phyloP scores from a whole-genome alignment of 2,113 vertebrate species.

The Crypturellus undulatus region DNA sequence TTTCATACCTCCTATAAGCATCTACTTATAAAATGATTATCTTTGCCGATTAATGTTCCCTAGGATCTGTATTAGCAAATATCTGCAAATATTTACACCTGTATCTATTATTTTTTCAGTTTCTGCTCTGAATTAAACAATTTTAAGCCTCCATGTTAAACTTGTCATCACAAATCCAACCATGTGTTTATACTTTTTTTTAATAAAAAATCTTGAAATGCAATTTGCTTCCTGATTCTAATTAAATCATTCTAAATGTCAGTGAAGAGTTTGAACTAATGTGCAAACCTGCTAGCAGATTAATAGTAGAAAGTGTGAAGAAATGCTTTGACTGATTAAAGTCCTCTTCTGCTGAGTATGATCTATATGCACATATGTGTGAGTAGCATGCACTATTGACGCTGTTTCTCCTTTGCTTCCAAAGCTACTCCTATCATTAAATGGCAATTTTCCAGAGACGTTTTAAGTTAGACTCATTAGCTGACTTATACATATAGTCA shows the following conservation, averaged over 20 bases:
- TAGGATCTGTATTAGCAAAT: background rate
- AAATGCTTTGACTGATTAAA: slow-evolving; percentile 2
- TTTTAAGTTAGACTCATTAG: background rate
- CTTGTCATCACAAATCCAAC: background rate
- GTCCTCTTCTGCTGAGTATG: background rate
- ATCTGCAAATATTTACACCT: background rate
- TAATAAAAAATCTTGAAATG: slow-evolving; percentile 5
- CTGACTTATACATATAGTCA: background rate
- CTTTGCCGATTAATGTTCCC: background rate
- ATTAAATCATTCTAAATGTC: slow-evolving; percentile 13
- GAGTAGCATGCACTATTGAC: background rate
- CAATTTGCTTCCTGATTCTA: slow-evolving; percentile 13
- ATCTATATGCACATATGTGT: background rate
- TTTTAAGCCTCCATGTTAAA: background rate
- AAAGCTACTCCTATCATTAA: background rate
- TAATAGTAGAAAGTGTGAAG: slow-evolving; percentile 30
- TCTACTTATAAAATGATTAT: background rate
- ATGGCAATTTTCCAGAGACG: background rate
- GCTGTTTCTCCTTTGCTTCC: background rate
- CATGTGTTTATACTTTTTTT: background rate
- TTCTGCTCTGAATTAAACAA: background rate
- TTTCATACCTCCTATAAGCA: background rate
- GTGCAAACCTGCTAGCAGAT: slow-evolving; percentile 3
- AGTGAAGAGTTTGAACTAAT: background rate
- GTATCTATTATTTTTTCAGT: background rate